Percentiles rank a stretch among this genome's conserved stretches.
phyloP scores from a whole-genome alignment of 2,888 invertebrate genomes.

The Busseola fusca region DNA sequence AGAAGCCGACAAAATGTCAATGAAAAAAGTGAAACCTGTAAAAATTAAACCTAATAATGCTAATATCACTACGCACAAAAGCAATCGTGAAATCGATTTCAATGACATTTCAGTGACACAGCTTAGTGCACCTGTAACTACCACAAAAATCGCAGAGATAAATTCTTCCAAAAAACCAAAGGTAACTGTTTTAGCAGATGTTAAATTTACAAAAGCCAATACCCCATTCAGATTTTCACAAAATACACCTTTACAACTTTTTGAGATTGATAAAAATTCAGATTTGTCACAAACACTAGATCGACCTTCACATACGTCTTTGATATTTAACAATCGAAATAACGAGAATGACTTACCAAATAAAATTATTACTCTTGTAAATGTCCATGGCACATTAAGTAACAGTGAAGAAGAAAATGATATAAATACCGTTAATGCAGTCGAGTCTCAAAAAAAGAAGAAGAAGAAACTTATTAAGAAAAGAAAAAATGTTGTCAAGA shows the following conservation, averaged over 20 bases:
- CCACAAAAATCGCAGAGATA: background rate
- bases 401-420: conserved; percentile 12
- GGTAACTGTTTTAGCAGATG: conserved; percentile 7
- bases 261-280: conserved; percentile 7
- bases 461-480: conserved; percentile 13
- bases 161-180: background rate
- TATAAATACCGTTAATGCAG: conserved; percentile 10
- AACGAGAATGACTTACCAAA: conserved; percentile 13
- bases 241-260: conserved; percentile 14
- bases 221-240: background rate
- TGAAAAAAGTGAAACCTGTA: conserved; percentile 11
- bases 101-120: conserved; percentile 3
- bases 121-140: background rate
- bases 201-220: background rate
- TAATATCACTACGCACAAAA: too few relatives aligned
- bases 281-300: conserved; percentile 3
- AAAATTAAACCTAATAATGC: conserved; percentile 1
- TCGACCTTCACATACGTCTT: conserved; percentile 10
- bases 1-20: conserved; percentile 18
- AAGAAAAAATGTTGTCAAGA: conserved; percentile 12
- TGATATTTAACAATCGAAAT: background rate
- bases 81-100: background rate
- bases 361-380: conserved; percentile 23
- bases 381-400: conserved; percentile 14
- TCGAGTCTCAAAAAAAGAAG: conserved; percentile 7